phyloP scores from a whole-genome alignment of 2,113 vertebrate species.

The Trinectes maculatus region DNA sequence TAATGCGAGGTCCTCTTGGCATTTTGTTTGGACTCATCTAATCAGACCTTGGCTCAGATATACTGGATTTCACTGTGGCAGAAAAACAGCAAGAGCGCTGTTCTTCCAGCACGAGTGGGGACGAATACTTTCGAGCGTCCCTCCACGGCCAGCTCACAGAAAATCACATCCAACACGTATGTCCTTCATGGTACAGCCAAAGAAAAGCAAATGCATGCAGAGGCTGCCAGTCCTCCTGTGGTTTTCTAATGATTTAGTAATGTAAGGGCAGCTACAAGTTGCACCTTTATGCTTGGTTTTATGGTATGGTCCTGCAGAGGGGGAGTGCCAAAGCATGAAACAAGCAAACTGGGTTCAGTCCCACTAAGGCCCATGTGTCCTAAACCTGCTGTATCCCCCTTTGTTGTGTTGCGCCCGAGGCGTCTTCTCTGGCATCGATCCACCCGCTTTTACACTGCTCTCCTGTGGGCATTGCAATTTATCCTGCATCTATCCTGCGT shows the following conservation, averaged over 20 bases:
- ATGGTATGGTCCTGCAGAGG: background rate
- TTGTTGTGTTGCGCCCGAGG: conserved; percentile 56
- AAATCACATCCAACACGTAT: conserved; percentile 56
- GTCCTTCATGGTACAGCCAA: conserved; percentile 53
- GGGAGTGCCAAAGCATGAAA: conserved; percentile 12
- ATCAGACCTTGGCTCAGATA: conserved; percentile 22
- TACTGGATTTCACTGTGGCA: conserved; percentile 30
- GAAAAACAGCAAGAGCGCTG: conserved; percentile 4
- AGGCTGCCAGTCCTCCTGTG: conserved; percentile 37
- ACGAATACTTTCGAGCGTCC: conserved; percentile 22
- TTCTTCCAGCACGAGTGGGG: conserved; percentile 48
- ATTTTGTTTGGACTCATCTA: conserved; percentile 12
- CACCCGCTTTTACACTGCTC: conserved; percentile 35
- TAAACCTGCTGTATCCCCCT: conserved; percentile 11
- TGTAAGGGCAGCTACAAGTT: background rate
- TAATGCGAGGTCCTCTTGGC: background rate
- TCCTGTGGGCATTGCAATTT: conserved; percentile 41
- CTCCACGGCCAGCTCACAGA: conserved; percentile 8
- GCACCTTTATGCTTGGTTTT: background rate
- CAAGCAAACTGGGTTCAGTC: conserved; percentile 16
- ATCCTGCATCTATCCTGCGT: conserved; percentile 25
- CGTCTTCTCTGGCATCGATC: conserved; percentile 57
- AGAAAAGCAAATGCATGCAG: conserved; percentile 12
- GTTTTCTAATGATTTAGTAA: conserved; percentile 7
- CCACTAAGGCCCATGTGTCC: background rate